phyloP scores from a whole-genome alignment of 2,797 vertebrate species.

The Sebastes iracundus region DNA sequence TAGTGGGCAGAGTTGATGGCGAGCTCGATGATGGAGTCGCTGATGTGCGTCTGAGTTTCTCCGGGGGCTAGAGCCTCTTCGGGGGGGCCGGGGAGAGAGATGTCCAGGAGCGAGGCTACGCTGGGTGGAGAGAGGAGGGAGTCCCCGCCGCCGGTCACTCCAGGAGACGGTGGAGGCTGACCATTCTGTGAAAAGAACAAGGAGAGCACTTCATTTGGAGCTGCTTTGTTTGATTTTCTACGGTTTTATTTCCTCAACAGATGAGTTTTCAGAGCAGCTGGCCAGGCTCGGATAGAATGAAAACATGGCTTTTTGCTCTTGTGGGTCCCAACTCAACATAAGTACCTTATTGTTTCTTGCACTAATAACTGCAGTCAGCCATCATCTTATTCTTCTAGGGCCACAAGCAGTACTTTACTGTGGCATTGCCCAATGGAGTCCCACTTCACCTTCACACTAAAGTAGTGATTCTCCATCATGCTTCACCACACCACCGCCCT shows the following conservation, averaged over 20 bases:
- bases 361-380: background rate
- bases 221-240: background rate
- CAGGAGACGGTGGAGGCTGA: conserved; percentile 79
- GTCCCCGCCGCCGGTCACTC: conserved; percentile 74
- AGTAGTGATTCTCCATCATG: background rate
- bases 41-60: conserved; percentile 93
- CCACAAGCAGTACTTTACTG: background rate
- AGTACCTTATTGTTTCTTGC: background rate
- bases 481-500: background rate
- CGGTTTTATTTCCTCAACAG: background rate
- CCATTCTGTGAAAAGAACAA: conserved; percentile 80
- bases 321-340: background rate
- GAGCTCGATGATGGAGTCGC: conserved; percentile 98
- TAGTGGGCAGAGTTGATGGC: conserved; percentile 98
- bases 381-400: background rate
- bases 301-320: background rate
- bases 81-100: conserved; percentile 95
- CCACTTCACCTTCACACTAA: background rate
- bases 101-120: conserved; percentile 94
- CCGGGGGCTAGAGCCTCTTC: conserved; percentile 95
- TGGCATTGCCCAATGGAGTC: background rate
- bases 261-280: background rate
- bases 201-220: background rate
- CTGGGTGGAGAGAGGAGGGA: conserved; percentile 93
- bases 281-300: background rate